Evolutionary conservation across 2,113 vertebrate genomes (phyloP).

Genomic region (Sylvietta virens): DNA sequence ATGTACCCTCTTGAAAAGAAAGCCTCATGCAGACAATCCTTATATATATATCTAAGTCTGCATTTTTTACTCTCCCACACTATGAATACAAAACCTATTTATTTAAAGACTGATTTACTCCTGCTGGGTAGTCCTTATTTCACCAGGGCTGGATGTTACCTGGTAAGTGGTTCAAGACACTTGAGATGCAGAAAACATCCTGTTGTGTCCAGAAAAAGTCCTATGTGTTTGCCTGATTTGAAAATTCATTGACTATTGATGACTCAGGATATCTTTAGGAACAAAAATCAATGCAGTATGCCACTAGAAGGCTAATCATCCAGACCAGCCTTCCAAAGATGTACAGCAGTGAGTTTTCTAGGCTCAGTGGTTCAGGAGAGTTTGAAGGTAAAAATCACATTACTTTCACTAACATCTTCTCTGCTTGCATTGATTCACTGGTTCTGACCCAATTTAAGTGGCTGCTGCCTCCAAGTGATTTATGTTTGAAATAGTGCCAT

Average conservation of each 20-base stretch:
- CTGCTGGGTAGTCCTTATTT: not conserved
- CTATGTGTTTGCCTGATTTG: not conserved
- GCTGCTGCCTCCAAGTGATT: not conserved
- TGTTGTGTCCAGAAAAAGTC: not conserved
- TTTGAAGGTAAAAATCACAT: not conserved
- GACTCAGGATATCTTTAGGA: not conserved
- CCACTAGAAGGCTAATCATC: not conserved
- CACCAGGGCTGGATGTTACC: not conserved
- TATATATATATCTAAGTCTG: not conserved
- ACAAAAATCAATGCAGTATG: not conserved
- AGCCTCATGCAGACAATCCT: not conserved
- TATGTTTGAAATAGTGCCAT: not conserved
- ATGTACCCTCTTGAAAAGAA: not conserved
- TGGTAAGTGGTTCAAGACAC: not conserved
- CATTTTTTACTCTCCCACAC: not conserved
- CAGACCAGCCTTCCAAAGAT: not conserved
- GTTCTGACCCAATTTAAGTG: not conserved
- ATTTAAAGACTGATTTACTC: not conserved
- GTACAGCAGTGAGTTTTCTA: not conserved
- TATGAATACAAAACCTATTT: not conserved
- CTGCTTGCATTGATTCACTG: not conserved
- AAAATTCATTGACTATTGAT: not conserved
- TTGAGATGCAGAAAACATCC: not conserved
- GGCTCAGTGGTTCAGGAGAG: not conserved
- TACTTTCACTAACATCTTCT: not conserved